Base-by-base conservation (phyloP, 92 coral and sea anemone genomes). In the Parazoanthus swiftii region DNA sequence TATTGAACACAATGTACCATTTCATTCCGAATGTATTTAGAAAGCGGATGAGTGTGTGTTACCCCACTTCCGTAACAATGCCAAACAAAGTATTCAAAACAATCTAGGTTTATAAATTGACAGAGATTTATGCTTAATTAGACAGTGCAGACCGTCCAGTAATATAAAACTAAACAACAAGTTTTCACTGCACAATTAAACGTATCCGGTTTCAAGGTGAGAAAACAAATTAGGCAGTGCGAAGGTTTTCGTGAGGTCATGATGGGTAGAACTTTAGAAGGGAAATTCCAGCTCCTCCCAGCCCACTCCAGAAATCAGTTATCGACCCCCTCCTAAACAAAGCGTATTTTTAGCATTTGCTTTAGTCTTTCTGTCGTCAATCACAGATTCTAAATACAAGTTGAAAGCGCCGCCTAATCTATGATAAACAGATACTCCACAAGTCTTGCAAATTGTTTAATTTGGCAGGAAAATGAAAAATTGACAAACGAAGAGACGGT, bases 191-290 rank as follows among this genome's bases (percentile, higher is more conserved):
- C 77, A 84, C 74, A 46, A 29, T 84, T 84, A 70, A 43, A 71
- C 18, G 74, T 70, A 84, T 84, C 87, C 87, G 87, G 87, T 84
- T 84, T 84, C 87, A 84, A 84, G 87, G 87, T 72, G 87, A 46
- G 77, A 84, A 84, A 68, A 70, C 79, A 71, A 72, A 68, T 84
- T 84, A 78, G 70, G 87, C 87, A 70, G 79, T 84, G 77, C 65
- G 68, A 26, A 44, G 25, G 26, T 84, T 84, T 70, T 46, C 67
- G 78, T 71, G 79, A 84, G 87, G 87, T 84, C 87, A 84, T 73
- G 86, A 82, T 68, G 86, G 39, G 59, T 15, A 54, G 59, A 68
- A 70, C 36, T 46, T 15, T 21, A 50, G 68, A 43, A 71, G 77
- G 50, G 54, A 82, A 82, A 48, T 44, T 67, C 38, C 37, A 39